A percentile compares a stretch with the other conserved stretches of the same genome.
These are phyloP conservation scores for Eulemur rufifrons DNA, from an alignment of 2,113 vertebrate species.

Conservation along the genomic window DNA sequence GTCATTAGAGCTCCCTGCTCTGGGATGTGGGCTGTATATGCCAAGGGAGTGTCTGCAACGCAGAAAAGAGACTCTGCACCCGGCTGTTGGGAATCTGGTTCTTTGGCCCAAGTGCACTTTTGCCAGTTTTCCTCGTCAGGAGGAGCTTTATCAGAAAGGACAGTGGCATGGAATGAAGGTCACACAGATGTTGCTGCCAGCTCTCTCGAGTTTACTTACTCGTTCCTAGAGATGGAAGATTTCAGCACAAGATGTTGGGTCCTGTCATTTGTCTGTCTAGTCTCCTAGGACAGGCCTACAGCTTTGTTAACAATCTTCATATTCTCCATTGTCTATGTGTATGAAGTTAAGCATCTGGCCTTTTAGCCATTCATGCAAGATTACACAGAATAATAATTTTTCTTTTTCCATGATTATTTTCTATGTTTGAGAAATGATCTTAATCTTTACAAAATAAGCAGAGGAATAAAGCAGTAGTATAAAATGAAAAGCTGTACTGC, in stretches of 20 bases:
- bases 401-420: neutral
- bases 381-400: neutral
- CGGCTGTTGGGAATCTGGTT: neutral
- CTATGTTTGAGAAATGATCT: neutral
- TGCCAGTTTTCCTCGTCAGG: neutral
- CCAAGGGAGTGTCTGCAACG: neutral
- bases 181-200: neutral
- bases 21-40: neutral
- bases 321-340: neutral
- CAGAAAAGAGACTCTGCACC: neutral
- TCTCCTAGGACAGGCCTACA: neutral
- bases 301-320: neutral
- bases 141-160: neutral
- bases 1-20: neutral
- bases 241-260: neutral
- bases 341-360: neutral
- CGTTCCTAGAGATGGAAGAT: neutral
- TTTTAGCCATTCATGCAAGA: neutral
- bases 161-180: neutral
- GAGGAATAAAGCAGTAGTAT: neutral
- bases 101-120: conserved; percentile 77
- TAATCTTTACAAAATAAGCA: neutral
- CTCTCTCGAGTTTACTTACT: neutral
- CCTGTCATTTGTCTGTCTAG: neutral
- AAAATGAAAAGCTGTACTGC: neutral